Conservation (phyloP, 2,113 vertebrate species). For the Apeltes quadracus region DNA sequence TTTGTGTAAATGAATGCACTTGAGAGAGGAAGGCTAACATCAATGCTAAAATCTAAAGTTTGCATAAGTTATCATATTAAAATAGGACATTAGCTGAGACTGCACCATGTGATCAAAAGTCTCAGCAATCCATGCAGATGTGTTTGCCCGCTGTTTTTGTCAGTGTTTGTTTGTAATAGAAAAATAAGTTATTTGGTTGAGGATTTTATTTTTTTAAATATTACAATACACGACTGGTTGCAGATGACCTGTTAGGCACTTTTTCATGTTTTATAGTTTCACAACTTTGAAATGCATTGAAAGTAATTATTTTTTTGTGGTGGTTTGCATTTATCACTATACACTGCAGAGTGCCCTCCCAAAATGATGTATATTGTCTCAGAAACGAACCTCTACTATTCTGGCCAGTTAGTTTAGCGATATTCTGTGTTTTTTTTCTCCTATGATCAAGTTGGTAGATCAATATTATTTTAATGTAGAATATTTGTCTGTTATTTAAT, state of each 20-base stretch:
- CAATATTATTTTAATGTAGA: neutral
- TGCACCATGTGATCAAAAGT: neutral
- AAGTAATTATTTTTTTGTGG: neutral
- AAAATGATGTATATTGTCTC: neutral
- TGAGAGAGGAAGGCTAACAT: too few relatives aligned
- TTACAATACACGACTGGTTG: neutral
- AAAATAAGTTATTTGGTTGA: neutral
- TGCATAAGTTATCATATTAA: neutral
- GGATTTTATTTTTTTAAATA: neutral
- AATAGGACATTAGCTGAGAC: neutral
- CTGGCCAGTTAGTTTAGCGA: neutral
- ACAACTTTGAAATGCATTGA: neutral
- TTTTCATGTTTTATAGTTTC: neutral
- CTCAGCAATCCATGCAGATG: too few relatives aligned
- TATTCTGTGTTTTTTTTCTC: neutral
- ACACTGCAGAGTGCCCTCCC: neutral
- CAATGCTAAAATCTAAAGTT: neutral
- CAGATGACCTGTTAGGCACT: neutral
- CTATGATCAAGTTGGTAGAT: too few relatives aligned
- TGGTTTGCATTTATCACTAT: neutral
- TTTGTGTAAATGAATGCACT: too few relatives aligned
- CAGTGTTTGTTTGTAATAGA: too few relatives aligned
- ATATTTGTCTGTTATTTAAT: neutral
- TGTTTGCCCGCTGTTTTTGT: too few relatives aligned
- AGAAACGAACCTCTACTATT: neutral